Evolutionary conservation across 2,888 invertebrate genomes (phyloP), one percentile per base, ranked within the genome.

Genomic region (Digitonthophagus gazella): DNA sequence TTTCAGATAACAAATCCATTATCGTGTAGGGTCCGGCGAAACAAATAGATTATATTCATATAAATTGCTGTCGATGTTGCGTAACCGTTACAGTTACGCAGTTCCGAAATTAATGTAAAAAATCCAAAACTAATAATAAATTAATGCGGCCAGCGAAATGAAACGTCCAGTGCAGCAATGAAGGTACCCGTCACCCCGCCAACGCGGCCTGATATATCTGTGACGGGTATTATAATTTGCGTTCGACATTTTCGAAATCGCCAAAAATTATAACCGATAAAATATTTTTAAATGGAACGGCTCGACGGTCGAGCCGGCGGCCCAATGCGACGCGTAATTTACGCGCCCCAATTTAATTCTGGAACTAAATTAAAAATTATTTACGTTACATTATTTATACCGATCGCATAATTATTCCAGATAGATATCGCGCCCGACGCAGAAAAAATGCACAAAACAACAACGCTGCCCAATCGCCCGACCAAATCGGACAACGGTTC

Each of bases 241-340:
- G 64, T 57, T 65, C 67, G 61, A 18, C 70, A 61, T 64, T 65
- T 20, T 54, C 64, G 65, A 67, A 67, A 70, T 70, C 70, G 19
- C 55, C 70, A 67, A 67, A 70, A 67, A 70, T 70, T 70, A 70
- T 70, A 67, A 70, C 67, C 70, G 67, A 70, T 70, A 70, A 70
- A 70, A 70, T 70, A 70, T 67, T 70, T 70, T 22, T 54, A 70
- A 70, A 70, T 67, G 58, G 70, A 67, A 67, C 70, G 67, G 19
- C 18, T 61, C 18, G 19, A 16, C 61, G 19, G 19, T 19, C 8
- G n/a, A n/a, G 18, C 22, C 16, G 63, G n/a, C 58, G 15, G 69
- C 18, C 66, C 20, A n/a, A n/a, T n/a, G 28, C 57, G 55, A 61
- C 55, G 58, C 67, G 56, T 70, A 67, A 70, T 67, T 70, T 65